Conservation (phyloP, 1,140 invertebrate species). For the Drosophila erecta region DNA sequence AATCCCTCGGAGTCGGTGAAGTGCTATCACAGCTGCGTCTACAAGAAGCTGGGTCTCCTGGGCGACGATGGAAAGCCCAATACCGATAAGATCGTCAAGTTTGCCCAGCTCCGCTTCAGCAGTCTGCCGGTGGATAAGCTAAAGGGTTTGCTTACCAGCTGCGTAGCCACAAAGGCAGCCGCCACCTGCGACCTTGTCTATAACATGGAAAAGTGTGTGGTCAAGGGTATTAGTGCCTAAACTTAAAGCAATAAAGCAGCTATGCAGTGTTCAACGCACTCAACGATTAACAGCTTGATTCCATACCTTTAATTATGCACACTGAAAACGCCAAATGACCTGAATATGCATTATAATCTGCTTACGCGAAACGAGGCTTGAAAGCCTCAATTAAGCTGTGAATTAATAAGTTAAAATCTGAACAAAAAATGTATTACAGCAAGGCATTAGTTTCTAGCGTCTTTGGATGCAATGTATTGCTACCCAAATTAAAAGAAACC, state of each 20-base stretch:
- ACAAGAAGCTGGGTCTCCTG: constrained; percentile 63
- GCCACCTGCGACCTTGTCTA: constrained; percentile 45
- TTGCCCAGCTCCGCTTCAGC: constrained; percentile 39
- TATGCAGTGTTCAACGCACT: constrained; percentile 64
- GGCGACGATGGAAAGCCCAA: constrained; percentile 40
- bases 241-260: constrained; percentile 65
- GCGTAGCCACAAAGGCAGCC: constrained; percentile 14
- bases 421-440: no score
- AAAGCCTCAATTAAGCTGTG: constrained; percentile 68
- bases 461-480: no score
- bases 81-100: constrained; percentile 45
- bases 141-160: constrained; percentile 33
- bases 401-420: no score
- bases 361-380: constrained; percentile 50
- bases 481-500: no score
- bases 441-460: no score
- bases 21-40: constrained; percentile 67
- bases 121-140: constrained; percentile 49
- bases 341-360: constrained; percentile 54
- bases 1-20: constrained; percentile 57
- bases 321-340: constrained; percentile 61
- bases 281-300: constrained; percentile 7
- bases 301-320: constrained; percentile 72
- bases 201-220: constrained; percentile 56
- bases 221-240: constrained; percentile 47